A percentile compares a stretch with the other conserved stretches of the same genome.
Conservation (phyloP, 2,888 invertebrate species). For the Lagria hirta region DNA sequence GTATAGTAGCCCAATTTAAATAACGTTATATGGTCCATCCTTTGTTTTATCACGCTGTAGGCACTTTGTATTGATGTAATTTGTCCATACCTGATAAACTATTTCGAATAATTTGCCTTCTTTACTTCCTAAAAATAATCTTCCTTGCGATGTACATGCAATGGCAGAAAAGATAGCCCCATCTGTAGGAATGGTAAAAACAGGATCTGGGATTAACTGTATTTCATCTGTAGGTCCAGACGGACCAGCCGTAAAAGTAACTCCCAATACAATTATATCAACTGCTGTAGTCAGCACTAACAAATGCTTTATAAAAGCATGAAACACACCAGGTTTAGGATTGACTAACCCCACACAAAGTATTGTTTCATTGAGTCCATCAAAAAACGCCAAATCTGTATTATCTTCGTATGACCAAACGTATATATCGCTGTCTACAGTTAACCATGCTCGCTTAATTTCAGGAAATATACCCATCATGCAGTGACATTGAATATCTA, state of each 20-base stretch:
- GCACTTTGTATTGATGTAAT: too few species aligned
- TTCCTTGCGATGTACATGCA: conserved; percentile 76
- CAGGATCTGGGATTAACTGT: conserved; percentile 91
- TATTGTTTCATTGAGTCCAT: conserved; percentile 92
- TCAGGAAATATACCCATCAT: conserved; percentile 97
- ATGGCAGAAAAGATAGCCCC: conserved; percentile 82
- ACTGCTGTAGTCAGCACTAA: conserved; percentile 91
- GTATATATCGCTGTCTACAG: conserved; percentile 97
- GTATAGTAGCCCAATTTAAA: too few species aligned
- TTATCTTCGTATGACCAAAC: conserved; percentile 97
- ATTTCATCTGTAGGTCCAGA: conserved; percentile 69
- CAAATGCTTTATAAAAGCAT: conserved; percentile 86
- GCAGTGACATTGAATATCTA: conserved; percentile 94
- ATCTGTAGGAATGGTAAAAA: conserved; percentile 89
- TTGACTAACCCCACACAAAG: conserved; percentile 88
- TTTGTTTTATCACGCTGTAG: too few species aligned
- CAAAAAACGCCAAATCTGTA: conserved; percentile 93
- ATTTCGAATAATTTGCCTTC: conserved; percentile 96
- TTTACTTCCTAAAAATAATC: conserved; percentile 93
- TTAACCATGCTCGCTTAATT: conserved; percentile 94
- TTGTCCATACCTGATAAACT: conserved; percentile 75
- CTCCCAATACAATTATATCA: conserved; percentile 87
- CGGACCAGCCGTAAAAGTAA: conserved; percentile 60
- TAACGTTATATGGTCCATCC: too few species aligned
- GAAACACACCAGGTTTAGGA: conserved; percentile 87